Percentiles rank a stretch among this genome's conserved stretches.
These are phyloP conservation scores for Drosophila anomalata DNA, from an alignment of 2,888 invertebrate genomes.

Conservation along the genomic window DNA sequence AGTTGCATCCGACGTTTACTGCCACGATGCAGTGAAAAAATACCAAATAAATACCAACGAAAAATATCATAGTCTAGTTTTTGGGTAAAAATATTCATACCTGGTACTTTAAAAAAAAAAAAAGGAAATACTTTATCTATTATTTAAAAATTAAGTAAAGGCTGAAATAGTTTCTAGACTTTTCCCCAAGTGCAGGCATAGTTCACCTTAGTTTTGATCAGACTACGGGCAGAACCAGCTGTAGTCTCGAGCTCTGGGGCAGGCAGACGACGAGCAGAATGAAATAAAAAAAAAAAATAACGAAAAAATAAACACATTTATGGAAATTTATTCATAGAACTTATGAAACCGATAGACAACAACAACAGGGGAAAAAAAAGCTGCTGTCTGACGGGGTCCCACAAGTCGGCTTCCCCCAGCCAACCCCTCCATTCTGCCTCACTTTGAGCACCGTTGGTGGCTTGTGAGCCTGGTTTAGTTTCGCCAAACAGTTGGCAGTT, in stretches of 20 bases:
- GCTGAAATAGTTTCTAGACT: too few species aligned
- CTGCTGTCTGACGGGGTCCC: conserved; percentile 75
- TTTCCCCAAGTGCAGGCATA: conserved; percentile 23
- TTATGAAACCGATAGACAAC: conserved; percentile 80
- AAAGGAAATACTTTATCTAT: not conserved
- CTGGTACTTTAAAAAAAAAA: not conserved
- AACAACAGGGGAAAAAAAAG: conserved; percentile 63
- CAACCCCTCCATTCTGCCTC: conserved; percentile 5
- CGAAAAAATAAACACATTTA: conserved; percentile 78
- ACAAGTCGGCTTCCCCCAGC: conserved; percentile 23
- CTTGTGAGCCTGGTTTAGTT: conserved; percentile 77
- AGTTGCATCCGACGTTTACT: conserved; percentile 72
- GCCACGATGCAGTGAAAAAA: conserved; percentile 38
- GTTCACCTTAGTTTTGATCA: conserved; percentile 39
- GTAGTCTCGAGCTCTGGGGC: conserved; percentile 53
- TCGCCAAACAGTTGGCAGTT: conserved; percentile 67
- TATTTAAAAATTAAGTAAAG: too few species aligned
- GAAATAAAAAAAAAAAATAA: conserved; percentile 53
- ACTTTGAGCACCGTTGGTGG: conserved; percentile 54
- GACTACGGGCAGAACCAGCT: conserved; percentile 62
- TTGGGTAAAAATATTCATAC: not conserved
- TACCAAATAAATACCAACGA: not conserved
- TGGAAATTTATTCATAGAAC: conserved; percentile 84
- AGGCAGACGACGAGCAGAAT: conserved; percentile 36
- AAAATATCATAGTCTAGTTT: not conserved